Evolutionary conservation across 2,888 invertebrate genomes (phyloP).

Genomic region (Andrena trimmerana): DNA sequence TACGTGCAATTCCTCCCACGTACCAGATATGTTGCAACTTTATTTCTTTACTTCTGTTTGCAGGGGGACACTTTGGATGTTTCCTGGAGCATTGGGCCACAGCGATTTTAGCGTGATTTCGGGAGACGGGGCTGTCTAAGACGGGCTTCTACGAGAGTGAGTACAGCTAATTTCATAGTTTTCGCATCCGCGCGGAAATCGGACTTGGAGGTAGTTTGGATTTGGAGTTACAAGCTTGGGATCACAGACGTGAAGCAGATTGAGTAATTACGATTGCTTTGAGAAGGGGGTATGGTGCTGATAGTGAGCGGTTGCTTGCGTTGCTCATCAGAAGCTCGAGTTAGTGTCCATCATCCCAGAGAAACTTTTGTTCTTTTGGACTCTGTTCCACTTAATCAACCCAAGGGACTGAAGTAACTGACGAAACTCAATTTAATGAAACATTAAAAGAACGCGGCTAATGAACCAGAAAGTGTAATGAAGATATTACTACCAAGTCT

Average conservation of each 20-base stretch:
- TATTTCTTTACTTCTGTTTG: constrained; percentile 23
- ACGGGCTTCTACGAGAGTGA: constrained; percentile 26
- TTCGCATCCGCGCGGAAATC: constrained; percentile 16
- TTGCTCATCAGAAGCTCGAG: not conserved
- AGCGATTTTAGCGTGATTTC: not conserved
- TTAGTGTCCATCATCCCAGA: too few species aligned
- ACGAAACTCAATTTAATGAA: too few species aligned
- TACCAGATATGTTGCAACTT: constrained; percentile 51
- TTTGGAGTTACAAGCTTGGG: constrained; percentile 30
- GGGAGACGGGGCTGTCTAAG: not conserved
- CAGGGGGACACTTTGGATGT: constrained; percentile 38
- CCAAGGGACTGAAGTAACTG: too few species aligned
- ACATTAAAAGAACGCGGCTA: too few species aligned
- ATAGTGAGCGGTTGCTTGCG: not conserved
- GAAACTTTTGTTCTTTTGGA: too few species aligned
- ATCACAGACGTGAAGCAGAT: constrained; percentile 42
- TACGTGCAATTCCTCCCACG: constrained; percentile 24
- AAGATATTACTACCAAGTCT: too few species aligned
- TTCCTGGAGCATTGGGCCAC: constrained; percentile 1
- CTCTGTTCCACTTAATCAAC: too few species aligned
- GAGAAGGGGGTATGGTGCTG: constrained; percentile 6
- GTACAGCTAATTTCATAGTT: constrained; percentile 26
- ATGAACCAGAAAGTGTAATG: too few species aligned
- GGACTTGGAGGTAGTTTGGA: constrained; percentile 33
- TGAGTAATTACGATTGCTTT: not conserved